Evolutionary conservation across 2,888 invertebrate genomes (phyloP).

Genomic region (Dasypolia templi): DNA sequence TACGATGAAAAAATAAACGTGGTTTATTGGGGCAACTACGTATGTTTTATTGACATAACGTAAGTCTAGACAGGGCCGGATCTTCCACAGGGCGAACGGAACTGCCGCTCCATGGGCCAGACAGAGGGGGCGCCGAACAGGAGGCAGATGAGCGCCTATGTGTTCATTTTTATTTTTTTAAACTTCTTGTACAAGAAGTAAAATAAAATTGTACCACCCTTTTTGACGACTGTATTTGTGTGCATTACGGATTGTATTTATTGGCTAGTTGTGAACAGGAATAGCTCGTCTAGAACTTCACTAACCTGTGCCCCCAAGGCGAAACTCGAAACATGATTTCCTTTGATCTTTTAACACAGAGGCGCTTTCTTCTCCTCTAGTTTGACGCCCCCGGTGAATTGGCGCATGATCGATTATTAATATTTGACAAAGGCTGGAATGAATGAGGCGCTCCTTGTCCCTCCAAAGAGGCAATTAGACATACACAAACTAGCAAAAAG

Average conservation of each 20-base stretch:
- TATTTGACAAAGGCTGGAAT: neutral
- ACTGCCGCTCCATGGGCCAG: neutral
- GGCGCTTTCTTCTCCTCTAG: neutral
- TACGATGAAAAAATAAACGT: neutral
- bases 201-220: no score
- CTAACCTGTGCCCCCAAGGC: neutral
- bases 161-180: neutral
- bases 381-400: neutral
- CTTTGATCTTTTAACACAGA: neutral
- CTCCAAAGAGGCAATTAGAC: neutral
- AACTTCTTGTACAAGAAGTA: no score
- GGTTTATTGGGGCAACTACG: neutral
- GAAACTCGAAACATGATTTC: neutral
- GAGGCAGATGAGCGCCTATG: neutral
- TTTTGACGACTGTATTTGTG: neutral
- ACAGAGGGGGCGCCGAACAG: neutral
- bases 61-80: neutral
- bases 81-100: neutral
- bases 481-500: slow-evolving; percentile 6
- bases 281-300: neutral
- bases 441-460: slow-evolving; percentile 2
- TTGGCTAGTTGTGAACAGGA: neutral
- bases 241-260: neutral
- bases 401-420: neutral
- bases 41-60: neutral